phyloP scores from a whole-genome alignment of 2,888 invertebrate genomes.

The Calliphora vomitoria region DNA sequence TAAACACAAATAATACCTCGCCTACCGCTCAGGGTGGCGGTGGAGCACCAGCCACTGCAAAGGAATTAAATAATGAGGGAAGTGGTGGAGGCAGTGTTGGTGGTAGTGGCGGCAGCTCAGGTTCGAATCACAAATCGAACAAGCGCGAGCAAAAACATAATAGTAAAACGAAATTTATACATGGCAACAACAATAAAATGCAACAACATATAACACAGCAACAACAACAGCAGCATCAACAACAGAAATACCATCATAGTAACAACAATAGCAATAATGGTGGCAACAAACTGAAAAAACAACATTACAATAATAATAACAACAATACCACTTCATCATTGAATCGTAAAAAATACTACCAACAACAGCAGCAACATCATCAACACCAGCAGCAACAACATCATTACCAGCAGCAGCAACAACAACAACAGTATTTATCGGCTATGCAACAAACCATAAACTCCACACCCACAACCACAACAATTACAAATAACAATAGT shows the following conservation, averaged over 20 bases:
- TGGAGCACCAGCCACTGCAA: slow-evolving; percentile 73
- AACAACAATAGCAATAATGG: slow-evolving; percentile 52
- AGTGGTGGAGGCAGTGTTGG: not conserved
- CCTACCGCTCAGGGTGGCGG: slow-evolving; percentile 33
- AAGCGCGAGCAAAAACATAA: slow-evolving; percentile 72
- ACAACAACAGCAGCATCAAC: slow-evolving; percentile 53
- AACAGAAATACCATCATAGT: slow-evolving; percentile 66
- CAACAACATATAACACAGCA: slow-evolving; percentile 66
- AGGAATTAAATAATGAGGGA: slow-evolving; percentile 53
- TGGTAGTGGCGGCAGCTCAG: slow-evolving; percentile 23
- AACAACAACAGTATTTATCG: slow-evolving; percentile 61
- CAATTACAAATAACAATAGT: slow-evolving; percentile 58
- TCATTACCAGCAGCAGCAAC: slow-evolving; percentile 36
- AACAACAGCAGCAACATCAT: slow-evolving; percentile 27
- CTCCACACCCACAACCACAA: slow-evolving; percentile 45
- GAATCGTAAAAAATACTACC: slow-evolving; percentile 74
- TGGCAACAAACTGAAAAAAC: slow-evolving; percentile 60
- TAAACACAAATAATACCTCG: slow-evolving; percentile 72
- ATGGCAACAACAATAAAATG: slow-evolving; percentile 61
- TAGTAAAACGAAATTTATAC: slow-evolving; percentile 65
- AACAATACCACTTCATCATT: slow-evolving; percentile 69
- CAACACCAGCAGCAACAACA: slow-evolving; percentile 49
- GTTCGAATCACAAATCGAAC: slow-evolving; percentile 50
- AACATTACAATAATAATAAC: slow-evolving; percentile 66
- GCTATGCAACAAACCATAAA: slow-evolving; percentile 31